Conservation (phyloP, 2,888 invertebrate species). For the Cheiracanthium punctorium region DNA sequence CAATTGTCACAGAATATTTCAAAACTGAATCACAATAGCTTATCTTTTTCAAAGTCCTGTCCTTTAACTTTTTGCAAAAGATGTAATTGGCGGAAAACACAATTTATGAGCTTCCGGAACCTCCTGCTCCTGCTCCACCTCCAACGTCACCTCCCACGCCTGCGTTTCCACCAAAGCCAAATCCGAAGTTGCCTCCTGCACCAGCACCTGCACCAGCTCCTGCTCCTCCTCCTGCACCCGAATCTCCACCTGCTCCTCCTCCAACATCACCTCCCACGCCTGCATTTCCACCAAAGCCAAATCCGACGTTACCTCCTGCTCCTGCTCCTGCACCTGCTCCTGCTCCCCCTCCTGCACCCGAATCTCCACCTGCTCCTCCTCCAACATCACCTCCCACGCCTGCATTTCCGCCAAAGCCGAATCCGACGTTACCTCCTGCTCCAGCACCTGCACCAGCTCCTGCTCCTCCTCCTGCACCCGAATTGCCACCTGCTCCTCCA, state of each 20-base stretch:
- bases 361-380: neutral
- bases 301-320: neutral
- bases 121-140: neutral
- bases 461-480: neutral
- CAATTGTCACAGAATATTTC: no score
- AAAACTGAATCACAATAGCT: no score
- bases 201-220: neutral
- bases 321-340: neutral
- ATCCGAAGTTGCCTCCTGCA: neutral
- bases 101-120: no score
- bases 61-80: no score
- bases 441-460: neutral
- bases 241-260: neutral
- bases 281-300: neutral
- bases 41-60: no score
- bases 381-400: neutral
- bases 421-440: neutral
- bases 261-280: neutral
- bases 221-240: neutral
- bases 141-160: neutral
- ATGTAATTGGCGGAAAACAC: no score
- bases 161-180: neutral
- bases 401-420: neutral
- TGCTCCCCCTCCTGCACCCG: neutral
- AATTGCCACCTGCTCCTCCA: neutral